phyloP scores from a whole-genome alignment of 1,140 invertebrate genomes.

The Aphelinus atriplicis region DNA sequence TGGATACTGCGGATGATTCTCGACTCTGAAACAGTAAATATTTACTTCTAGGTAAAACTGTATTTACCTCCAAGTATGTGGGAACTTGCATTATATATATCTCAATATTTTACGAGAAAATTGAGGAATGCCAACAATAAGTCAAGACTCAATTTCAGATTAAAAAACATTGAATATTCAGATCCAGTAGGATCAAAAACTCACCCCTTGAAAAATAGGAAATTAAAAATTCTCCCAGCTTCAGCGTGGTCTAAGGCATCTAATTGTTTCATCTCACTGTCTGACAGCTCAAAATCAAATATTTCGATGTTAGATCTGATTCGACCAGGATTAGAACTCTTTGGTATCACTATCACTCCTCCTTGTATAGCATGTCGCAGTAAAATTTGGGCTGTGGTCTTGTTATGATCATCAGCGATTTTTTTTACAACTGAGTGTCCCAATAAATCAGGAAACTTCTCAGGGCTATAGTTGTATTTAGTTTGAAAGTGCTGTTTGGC shows the following conservation, averaged over 20 bases:
- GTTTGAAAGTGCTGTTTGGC: conserved; percentile 58
- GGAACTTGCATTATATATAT: not conserved
- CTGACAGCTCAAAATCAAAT: conserved; percentile 69
- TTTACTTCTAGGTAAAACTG: not conserved
- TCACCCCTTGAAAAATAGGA: conserved; percentile 70
- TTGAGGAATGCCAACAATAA: not conserved
- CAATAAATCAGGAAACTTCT: conserved; percentile 75
- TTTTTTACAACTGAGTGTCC: conserved; percentile 74
- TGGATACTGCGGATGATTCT: conserved; percentile 70
- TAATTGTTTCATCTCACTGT: conserved; percentile 67
- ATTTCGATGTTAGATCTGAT: conserved; percentile 74
- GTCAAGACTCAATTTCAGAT: not conserved
- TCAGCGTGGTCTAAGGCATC: conserved; percentile 66
- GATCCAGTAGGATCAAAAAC: conserved; percentile 16
- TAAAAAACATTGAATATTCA: conserved; percentile 9
- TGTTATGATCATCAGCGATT: conserved; percentile 76
- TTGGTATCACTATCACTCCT: conserved; percentile 83
- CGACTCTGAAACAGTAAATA: conserved; percentile 52
- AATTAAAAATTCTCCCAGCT: conserved; percentile 69
- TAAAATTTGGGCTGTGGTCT: conserved; percentile 82
- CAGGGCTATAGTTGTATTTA: conserved; percentile 67
- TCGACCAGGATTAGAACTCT: conserved; percentile 79
- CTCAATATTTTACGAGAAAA: not conserved
- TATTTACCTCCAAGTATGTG: not conserved
- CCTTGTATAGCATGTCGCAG: conserved; percentile 79